A percentile compares a stretch with the other conserved stretches of the same genome.
Evolutionary conservation across 2,113 vertebrate species (phyloP).

Genomic region (Zosterops japonicus): DNA sequence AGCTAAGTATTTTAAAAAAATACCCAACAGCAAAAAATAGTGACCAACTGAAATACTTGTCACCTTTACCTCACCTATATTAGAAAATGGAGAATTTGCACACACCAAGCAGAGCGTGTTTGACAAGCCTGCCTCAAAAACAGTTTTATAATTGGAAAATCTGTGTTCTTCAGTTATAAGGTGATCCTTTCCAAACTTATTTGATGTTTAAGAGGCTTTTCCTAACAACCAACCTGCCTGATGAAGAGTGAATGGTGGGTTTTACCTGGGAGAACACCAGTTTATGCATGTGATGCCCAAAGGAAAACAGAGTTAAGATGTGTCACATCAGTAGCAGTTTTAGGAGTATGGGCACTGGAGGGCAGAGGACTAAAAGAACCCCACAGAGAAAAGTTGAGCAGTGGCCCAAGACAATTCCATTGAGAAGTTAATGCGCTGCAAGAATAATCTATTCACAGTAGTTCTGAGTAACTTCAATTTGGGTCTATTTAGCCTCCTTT

Average conservation of each 20-base stretch:
- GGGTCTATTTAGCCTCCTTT: background rate
- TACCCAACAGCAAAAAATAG: background rate
- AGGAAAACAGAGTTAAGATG: background rate
- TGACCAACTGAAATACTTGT: background rate
- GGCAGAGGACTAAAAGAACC: background rate
- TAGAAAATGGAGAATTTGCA: background rate
- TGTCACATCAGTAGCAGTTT: background rate
- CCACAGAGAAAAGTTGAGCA: background rate
- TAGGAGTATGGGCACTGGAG: background rate
- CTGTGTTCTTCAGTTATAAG: background rate
- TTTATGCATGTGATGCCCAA: background rate
- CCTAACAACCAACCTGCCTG: background rate
- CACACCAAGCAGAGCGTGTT: background rate
- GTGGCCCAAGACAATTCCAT: background rate
- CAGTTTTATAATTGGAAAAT: background rate
- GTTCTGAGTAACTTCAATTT: rapidly evolving
- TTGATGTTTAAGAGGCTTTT: background rate
- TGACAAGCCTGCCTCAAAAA: background rate
- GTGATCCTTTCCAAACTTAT: background rate
- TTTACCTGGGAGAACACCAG: background rate
- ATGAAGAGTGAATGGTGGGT: background rate
- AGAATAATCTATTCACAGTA: background rate
- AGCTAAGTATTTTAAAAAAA: background rate
- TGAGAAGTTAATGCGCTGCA: background rate
- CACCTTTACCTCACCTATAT: background rate